phyloP scores from a whole-genome alignment of 2,797 vertebrate genomes.

The Salmo trutta region DNA sequence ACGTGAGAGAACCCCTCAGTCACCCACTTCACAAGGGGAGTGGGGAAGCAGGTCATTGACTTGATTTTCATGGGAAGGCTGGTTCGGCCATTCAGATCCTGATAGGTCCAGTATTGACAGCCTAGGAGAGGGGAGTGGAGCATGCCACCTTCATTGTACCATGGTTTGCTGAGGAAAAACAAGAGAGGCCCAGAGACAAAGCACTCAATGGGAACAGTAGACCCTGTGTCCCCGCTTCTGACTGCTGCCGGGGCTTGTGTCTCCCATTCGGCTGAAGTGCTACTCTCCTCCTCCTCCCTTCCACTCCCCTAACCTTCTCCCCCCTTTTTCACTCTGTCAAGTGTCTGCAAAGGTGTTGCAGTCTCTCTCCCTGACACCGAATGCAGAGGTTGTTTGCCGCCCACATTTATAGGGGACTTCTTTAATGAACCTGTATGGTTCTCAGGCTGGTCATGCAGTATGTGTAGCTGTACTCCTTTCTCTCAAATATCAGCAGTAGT shows the following conservation, averaged over 20 bases:
- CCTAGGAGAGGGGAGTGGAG: slow-evolving; percentile 74
- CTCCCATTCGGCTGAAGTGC: slow-evolving; percentile 79
- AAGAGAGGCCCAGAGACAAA: slow-evolving; percentile 87
- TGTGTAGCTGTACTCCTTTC: not conserved
- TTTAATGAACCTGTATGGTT: not conserved
- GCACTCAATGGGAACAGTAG: slow-evolving; percentile 87
- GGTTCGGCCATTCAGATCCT: slow-evolving; percentile 81
- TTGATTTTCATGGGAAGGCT: slow-evolving; percentile 98
- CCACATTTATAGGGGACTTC: slow-evolving; percentile 52
- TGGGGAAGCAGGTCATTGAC: slow-evolving; percentile 87
- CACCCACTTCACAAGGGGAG: slow-evolving; percentile 72
- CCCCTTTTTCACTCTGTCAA: slow-evolving; percentile 60
- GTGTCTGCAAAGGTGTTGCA: slow-evolving; percentile 75
- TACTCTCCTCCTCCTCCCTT: slow-evolving; percentile 71
- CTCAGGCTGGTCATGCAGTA: not conserved
- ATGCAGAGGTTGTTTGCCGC: slow-evolving; percentile 64
- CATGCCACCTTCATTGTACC: slow-evolving; percentile 74
- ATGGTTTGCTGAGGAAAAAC: slow-evolving; percentile 85
- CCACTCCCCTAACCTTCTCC: slow-evolving; percentile 23
- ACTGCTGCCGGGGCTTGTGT: slow-evolving; percentile 76
- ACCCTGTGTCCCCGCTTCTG: slow-evolving; percentile 83
- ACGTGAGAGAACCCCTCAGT: slow-evolving; percentile 77
- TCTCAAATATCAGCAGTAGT: slow-evolving; percentile 31
- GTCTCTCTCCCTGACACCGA: slow-evolving; percentile 60
- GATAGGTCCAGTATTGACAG: slow-evolving; percentile 83